Evolutionary conservation across 2,113 vertebrate genomes (phyloP), one percentile per base, ranked within the genome.

Genomic region (Tragulus kanchil): DNA sequence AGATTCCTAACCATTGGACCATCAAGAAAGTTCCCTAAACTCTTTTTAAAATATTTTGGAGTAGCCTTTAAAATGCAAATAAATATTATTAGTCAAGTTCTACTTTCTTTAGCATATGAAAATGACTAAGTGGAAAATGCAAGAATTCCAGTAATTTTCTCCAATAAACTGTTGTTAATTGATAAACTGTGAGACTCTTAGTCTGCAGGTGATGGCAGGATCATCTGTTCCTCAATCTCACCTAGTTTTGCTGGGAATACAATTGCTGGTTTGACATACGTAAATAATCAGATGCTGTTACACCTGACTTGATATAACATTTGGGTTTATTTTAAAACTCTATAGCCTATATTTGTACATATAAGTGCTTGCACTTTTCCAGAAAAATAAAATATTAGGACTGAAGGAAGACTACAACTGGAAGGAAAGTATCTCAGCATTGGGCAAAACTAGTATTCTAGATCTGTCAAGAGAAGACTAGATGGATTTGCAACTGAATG

Each of bases 111-210:
- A 85, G 50, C 3, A 82, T 84, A 19, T 89, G 8, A 86, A 94
- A 96, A 86, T 89, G 67, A 65, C 1, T 82, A 93, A 85, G 26
- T 89, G 52, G 85, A 94, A 96, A 86, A 92, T 81, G 7, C 9
- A 83, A 73, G 73, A 92, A 82, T 19, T 69, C 25, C 48, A 83
- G 50, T 6, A 90, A 92, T 95, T 52, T 88, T 50, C 56, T 89
- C 48, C 56, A 50, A 25, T 78, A 95, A 94, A 73, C 67, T 14
- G 54, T 42, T 96, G 56, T 73, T 85, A 87, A 59, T 26, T 81
- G 75, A 94, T 45, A 28, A 84, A 65, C 15, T 23, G 10, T 64
- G 50, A 84, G 61, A 78, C 19, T 23, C 78, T 8, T 23, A 14
- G 56, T 52, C 13, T 11, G 9, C 73, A 75, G 64, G 14, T 26